A percentile compares a stretch with the other conserved stretches of the same genome.
These are phyloP conservation scores for Lysiphlebus fabarum DNA, from an alignment of 1,140 invertebrate genomes.

Conservation along the genomic window DNA sequence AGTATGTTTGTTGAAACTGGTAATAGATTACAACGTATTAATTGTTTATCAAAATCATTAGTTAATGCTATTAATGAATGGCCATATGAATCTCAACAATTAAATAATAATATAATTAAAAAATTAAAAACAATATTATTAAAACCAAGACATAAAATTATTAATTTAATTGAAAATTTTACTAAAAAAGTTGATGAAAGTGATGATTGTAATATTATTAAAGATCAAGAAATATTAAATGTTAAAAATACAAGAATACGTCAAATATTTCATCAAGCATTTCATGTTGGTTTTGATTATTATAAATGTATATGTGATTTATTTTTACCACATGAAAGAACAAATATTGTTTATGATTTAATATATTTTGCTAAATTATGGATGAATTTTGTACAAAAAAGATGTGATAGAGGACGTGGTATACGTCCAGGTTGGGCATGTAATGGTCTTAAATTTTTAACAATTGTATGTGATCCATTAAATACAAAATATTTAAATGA, in stretches of 20 bases:
- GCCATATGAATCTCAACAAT: conserved; percentile 48
- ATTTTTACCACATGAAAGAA: conserved; percentile 53
- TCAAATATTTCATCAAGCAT: conserved; percentile 82
- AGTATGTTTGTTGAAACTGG: conserved; percentile 72
- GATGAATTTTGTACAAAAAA: conserved; percentile 81
- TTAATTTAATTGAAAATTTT: conserved; percentile 62
- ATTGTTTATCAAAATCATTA: conserved; percentile 77
- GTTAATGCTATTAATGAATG: conserved; percentile 66
- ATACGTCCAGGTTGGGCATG: conserved; percentile 80
- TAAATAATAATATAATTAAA: conserved; percentile 60
- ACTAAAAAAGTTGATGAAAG: conserved; percentile 51
- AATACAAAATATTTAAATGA: conserved; percentile 73
- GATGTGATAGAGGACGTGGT: conserved; percentile 80
- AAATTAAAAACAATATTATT: conserved; percentile 64
- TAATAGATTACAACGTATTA: conserved; percentile 75
- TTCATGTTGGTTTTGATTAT: conserved; percentile 87
- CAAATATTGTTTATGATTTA: conserved; percentile 53
- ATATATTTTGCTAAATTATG: conserved; percentile 78
- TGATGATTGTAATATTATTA: conserved; percentile 46
- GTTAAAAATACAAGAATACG: conserved; percentile 63
- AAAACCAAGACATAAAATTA: conserved; percentile 62
- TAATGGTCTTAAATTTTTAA: conserved; percentile 82
- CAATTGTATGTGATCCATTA: conserved; percentile 75
- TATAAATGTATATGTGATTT: conserved; percentile 76
- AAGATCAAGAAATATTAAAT: conserved; percentile 20